Base-by-base conservation (phyloP, 2,888 invertebrate species). In the Spilarctia lutea region DNA sequence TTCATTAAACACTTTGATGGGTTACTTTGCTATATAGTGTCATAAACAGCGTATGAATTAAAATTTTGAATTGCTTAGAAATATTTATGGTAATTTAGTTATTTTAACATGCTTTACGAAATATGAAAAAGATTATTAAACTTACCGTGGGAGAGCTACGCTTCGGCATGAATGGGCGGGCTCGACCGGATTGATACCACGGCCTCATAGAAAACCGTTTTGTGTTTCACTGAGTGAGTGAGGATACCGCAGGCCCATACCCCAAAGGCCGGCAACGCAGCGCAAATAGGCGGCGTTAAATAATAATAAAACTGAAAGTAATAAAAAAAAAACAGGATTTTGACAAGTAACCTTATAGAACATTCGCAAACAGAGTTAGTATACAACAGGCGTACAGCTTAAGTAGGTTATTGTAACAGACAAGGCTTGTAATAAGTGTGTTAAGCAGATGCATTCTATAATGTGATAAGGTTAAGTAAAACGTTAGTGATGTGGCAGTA, bases 331-430 rank as follows among this genome's bases (percentile, higher is more conserved):
- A 0, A 8, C 56, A 33, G 45, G 42, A 63, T 65, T 45, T 42
- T 71, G 20, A 63, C 27, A 24, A 42, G 60, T 45, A 63, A 45
- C 42, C 16, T 30, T 24, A 6, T 33, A 16, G 24, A 63, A 71
- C 42, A 63, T 45, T 71, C 13, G n/a, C 13, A 30, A 71, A 70
- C 18, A 27, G 27, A 20, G 8, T 70, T 63, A 65, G 1, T 65
- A 20, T 33, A 33, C 6, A 27, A 27, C 65, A 71, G 65, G 48
- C 71, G 45, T 48, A 35, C 33, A 33, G 33, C 24, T 16, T 71
- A 65, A 71, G 33, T 65, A 63, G 65, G 65, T 71, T 71, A 65
- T 71, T 65, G 48, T 35, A 65, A 48, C 71, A 65, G 45, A 24
- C 10, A 33, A 65, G 33, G 65, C 33, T 65, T 48, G 65, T 27